Evolutionary conservation across 2,888 invertebrate species (phyloP).

Genomic region (Brachyptera risi): DNA sequence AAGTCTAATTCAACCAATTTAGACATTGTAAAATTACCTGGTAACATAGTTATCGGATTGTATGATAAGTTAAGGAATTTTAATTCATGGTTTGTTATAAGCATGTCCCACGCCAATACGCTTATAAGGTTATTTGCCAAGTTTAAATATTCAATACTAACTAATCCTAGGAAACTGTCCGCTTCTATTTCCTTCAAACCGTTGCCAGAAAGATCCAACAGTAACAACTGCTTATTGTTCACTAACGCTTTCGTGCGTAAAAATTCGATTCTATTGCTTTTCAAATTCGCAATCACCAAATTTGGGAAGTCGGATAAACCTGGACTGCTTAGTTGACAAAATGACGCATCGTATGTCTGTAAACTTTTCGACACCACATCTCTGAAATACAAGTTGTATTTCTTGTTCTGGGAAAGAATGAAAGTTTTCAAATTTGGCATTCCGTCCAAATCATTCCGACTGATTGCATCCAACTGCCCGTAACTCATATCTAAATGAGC

Average conservation of each 20-base stretch:
- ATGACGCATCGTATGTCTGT: constrained; percentile 15
- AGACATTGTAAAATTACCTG: constrained; percentile 39
- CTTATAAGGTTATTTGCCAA: constrained; percentile 22
- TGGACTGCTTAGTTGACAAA: constrained; percentile 21
- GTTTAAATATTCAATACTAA: constrained; percentile 13
- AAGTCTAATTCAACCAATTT: constrained; percentile 8
- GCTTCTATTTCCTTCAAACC: constrained; percentile 6
- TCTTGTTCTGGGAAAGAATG: constrained; percentile 7
- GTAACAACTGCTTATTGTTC: constrained; percentile 13
- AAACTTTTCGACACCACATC: constrained; percentile 18
- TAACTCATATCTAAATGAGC: constrained; percentile 17
- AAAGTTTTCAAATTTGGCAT: constrained; percentile 14
- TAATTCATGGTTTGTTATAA: constrained; percentile 41
- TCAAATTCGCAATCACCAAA: constrained; percentile 16
- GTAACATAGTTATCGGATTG: constrained; percentile 56
- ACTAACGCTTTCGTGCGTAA: neutral
- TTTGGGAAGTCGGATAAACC: constrained; percentile 12
- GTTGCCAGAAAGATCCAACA: constrained; percentile 23
- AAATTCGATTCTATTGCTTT: constrained; percentile 23
- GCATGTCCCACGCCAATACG: constrained; percentile 16
- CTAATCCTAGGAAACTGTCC: constrained; percentile 14
- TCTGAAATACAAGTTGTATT: constrained; percentile 2
- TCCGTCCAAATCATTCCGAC: constrained; percentile 4
- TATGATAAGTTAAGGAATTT: constrained; percentile 58
- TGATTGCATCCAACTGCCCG: constrained; percentile 22